A percentile compares a stretch with the other conserved stretches of the same genome.
These are phyloP conservation scores for Gyrodactylus salaris DNA, from an alignment of 1,140 invertebrate species.

Conservation along the genomic window DNA sequence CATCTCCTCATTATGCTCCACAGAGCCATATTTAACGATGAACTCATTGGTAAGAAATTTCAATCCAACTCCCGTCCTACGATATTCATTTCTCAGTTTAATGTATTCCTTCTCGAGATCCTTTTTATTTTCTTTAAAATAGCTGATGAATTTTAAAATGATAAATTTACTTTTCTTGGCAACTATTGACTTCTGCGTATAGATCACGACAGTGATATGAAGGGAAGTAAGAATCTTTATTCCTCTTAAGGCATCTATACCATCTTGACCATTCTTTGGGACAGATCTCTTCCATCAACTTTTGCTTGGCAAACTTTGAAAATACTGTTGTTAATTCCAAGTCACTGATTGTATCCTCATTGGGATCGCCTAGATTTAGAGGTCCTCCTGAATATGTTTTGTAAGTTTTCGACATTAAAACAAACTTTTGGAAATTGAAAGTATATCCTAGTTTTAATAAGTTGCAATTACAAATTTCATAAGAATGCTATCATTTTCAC, in stretches of 20 bases:
- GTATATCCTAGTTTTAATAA: no score
- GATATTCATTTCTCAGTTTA: not conserved
- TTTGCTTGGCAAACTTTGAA: not conserved
- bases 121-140: not conserved
- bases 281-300: not conserved
- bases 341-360: not conserved
- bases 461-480: not conserved
- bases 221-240: not conserved
- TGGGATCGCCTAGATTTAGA: not conserved
- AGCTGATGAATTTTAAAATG: not conserved
- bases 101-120: not conserved
- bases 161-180: not conserved
- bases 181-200: not conserved
- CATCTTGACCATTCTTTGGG: not conserved
- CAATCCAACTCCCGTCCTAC: not conserved
- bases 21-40: not conserved
- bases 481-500: not conserved
- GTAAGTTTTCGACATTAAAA: not conserved
- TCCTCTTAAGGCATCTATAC: not conserved
- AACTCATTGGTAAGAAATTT: not conserved
- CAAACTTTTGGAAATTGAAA: no score
- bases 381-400: not conserved
- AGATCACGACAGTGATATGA: not conserved
- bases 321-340: not conserved
- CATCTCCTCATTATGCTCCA: not conserved